These are phyloP conservation scores for Oophaga pumilio DNA, from an alignment of 2,113 vertebrate species.

Conservation along the genomic window DNA sequence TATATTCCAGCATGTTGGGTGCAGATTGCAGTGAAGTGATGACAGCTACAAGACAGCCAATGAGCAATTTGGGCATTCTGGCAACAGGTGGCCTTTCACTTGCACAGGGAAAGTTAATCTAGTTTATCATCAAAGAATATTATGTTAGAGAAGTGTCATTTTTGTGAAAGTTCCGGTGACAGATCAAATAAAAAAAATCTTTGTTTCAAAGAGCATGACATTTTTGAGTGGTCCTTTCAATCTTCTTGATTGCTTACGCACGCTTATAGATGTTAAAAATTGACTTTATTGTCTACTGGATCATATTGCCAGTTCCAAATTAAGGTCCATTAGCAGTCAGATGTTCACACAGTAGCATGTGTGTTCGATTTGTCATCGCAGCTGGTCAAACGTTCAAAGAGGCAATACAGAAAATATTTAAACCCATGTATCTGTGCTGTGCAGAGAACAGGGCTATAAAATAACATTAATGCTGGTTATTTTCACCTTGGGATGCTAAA, in stretches of 20 bases:
- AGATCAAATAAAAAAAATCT: slow-evolving; percentile 76
- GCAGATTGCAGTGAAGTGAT: slow-evolving; percentile 81
- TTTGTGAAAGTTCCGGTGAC: slow-evolving; percentile 75
- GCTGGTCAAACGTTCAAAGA: slow-evolving; percentile 29
- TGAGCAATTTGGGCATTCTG: slow-evolving; percentile 79
- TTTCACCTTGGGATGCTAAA: not conserved
- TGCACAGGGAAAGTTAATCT: slow-evolving; percentile 83
- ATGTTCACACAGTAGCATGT: slow-evolving; percentile 55
- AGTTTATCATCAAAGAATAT: slow-evolving; percentile 84
- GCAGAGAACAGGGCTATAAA: not conserved
- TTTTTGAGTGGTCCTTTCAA: slow-evolving; percentile 71
- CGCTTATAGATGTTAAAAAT: slow-evolving; percentile 67
- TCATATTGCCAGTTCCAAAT: slow-evolving; percentile 64
- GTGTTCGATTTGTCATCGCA: slow-evolving; percentile 46
- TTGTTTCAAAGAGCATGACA: slow-evolving; percentile 73
- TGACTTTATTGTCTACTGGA: slow-evolving; percentile 63
- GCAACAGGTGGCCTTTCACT: slow-evolving; percentile 86
- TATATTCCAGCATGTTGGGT: slow-evolving; percentile 82
- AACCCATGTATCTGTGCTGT: not conserved
- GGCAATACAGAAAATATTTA: slow-evolving; percentile 8
- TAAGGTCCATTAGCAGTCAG: slow-evolving; percentile 60
- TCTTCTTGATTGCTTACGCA: slow-evolving; percentile 70
- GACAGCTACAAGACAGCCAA: slow-evolving; percentile 86
- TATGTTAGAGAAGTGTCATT: slow-evolving; percentile 78
- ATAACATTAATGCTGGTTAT: not conserved